Evolutionary conservation across 2,888 invertebrate species (phyloP).

Genomic region (Agrotis ipsilon): DNA sequence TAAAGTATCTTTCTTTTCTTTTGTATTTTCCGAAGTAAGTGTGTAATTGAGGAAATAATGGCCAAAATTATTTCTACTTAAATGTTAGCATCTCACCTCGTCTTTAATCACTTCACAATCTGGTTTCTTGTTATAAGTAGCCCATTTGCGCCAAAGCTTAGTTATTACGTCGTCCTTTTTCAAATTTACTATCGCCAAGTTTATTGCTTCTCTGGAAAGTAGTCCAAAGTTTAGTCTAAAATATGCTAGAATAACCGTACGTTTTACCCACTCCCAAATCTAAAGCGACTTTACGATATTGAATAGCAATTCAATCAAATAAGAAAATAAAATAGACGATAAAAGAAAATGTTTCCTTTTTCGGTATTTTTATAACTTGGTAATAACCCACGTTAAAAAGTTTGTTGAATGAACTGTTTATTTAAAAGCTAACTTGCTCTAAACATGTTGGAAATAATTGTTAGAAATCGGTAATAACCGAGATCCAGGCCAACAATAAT

Average conservation of each 20-base stretch:
- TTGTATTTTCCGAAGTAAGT: not conserved
- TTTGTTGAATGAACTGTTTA: constrained; percentile 8
- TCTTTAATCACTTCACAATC: constrained; percentile 76
- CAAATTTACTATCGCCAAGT: constrained; percentile 97
- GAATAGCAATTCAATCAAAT: constrained; percentile 37
- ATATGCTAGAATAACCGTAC: constrained; percentile 29
- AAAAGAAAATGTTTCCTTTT: constrained; percentile 27
- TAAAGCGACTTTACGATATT: constrained; percentile 36
- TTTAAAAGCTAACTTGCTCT: not conserved
- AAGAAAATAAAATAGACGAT: constrained; percentile 42
- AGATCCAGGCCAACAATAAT: not conserved
- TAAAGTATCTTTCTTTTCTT: not conserved
- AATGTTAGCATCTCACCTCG: constrained; percentile 68
- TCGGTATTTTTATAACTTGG: constrained; percentile 4
- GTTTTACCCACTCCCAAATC: constrained; percentile 31
- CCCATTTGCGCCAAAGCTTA: constrained; percentile 98
- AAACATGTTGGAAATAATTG: not conserved
- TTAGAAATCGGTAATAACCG: not conserved
- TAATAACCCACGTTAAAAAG: constrained; percentile 27
- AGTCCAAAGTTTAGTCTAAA: constrained; percentile 41
- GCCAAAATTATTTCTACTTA: constrained; percentile 15
- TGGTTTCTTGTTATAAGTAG: constrained; percentile 71
- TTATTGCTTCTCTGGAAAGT: constrained; percentile 96
- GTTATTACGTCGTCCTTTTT: constrained; percentile 98
- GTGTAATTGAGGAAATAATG: constrained; percentile 3